Evolutionary conservation across 1,140 invertebrate genomes (phyloP).

Genomic region (Sycophaga agraensis): DNA sequence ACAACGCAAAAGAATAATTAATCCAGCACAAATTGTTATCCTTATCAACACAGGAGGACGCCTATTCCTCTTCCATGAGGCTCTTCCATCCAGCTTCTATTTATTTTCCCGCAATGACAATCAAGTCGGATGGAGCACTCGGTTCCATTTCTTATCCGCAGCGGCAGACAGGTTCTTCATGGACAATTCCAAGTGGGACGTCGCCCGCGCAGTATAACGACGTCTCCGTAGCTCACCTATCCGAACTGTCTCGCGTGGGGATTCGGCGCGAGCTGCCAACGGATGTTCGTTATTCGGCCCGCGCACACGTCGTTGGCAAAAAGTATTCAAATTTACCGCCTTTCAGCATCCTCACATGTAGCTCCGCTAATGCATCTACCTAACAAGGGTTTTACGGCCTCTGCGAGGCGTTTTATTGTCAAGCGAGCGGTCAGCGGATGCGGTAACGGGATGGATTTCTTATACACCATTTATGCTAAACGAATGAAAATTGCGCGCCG

Average conservation of each 20-base stretch:
- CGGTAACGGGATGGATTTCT: slow-evolving; percentile 17
- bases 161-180: slow-evolving; percentile 40
- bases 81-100: too few relatives aligned
- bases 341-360: slow-evolving; percentile 18
- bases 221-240: slow-evolving; percentile 34
- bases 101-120: too few relatives aligned
- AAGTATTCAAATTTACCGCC: slow-evolving; percentile 29
- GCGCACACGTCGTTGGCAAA: neutral
- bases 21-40: too few relatives aligned
- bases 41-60: too few relatives aligned
- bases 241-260: neutral
- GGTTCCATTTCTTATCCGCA: too few relatives aligned
- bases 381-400: slow-evolving; percentile 17
- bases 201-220: slow-evolving; percentile 46
- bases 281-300: slow-evolving; percentile 5
- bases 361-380: neutral
- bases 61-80: too few relatives aligned
- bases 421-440: neutral
- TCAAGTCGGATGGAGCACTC: too few relatives aligned
- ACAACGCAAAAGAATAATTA: too few relatives aligned
- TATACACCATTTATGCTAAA: slow-evolving; percentile 15
- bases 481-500: slow-evolving; percentile 4
- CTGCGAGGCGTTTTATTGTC: slow-evolving; percentile 18
- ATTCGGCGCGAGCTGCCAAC: neutral
- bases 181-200: slow-evolving; percentile 42